Evolutionary conservation across 2,113 vertebrate genomes (phyloP), one percentile per base, ranked within the genome.

Genomic region (Percina caprodes): DNA sequence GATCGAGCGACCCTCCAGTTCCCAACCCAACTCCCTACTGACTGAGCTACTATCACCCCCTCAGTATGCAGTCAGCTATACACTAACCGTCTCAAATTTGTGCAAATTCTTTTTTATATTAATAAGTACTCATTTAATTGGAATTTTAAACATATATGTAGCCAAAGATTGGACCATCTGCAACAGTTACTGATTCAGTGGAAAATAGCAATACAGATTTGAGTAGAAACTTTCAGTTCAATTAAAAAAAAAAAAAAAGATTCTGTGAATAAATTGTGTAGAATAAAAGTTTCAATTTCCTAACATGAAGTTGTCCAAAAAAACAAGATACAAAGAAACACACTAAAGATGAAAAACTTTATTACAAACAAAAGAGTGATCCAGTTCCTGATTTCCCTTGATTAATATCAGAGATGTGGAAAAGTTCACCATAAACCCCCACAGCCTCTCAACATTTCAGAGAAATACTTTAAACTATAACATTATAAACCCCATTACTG

Each of bases 351-450:
- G 24, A 55, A 92, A 80, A 73, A 75, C 48, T 92, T 93, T 92
- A 92, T 90, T 90, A 80, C 33, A 80, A 90, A 89, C 59, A 87
- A 83, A 82, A 74, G 46, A 79, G 61, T 69, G 13, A 78, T 83
- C 24, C 81, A 77, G 70, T 80, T 86, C 60, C 52, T 73, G 69
- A 85, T 69, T 73, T 66, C 33, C 13, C n/a, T 73, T 67, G 7
- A 83, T 66, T 68, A 68, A 72, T 56, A 78, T 13, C 19, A 60
- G 71, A 74, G 9, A 79, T 2, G 11, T 33, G 49, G 24, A 68
- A 24, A 62, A 24, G 35, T 69, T 84, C 23, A 23, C 0, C 49
- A 26, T 18, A 54, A 78, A 45, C 23, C 14, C 42, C 3, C 26
- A 24, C 23, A 79, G 24, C 26, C 79, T 81, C 77, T 69, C 18